Evolutionary conservation across 1,140 invertebrate genomes (phyloP).

Genomic region (Trissolcus basalis): DNA sequence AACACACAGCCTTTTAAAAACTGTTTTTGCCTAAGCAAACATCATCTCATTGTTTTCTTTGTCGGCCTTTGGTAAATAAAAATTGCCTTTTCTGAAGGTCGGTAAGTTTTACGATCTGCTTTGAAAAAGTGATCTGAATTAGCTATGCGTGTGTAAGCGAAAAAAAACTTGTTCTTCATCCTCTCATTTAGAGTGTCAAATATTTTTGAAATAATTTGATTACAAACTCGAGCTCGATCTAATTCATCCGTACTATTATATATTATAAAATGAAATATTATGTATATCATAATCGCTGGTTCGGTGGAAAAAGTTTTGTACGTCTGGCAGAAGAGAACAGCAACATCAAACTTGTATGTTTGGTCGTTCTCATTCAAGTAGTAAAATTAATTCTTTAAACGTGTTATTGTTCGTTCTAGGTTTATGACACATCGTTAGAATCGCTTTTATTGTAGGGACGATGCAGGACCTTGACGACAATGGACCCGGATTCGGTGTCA

Average conservation of each 20-base stretch:
- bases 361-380: constrained; percentile 47
- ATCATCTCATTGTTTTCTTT: constrained; percentile 13
- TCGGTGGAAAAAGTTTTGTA: too few species aligned
- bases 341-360: not conserved
- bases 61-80: constrained; percentile 24
- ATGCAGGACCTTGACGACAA: constrained; percentile 20
- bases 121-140: constrained; percentile 29
- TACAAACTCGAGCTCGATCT: too few species aligned
- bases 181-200: too few species aligned
- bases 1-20: constrained; percentile 13
- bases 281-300: too few species aligned
- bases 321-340: too few species aligned
- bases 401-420: constrained; percentile 63
- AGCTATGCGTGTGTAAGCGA: not conserved
- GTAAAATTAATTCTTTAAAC: constrained; percentile 72
- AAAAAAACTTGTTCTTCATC: constrained; percentile 1
- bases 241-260: too few species aligned
- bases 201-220: too few species aligned
- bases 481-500: constrained; percentile 50
- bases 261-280: too few species aligned
- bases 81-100: constrained; percentile 26
- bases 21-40: constrained; percentile 25
- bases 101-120: constrained; percentile 27
- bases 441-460: constrained; percentile 62
- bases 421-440: constrained; percentile 67